These are phyloP conservation scores for Vannuccia rotundouncinata DNA, from an alignment of 2,888 invertebrate genomes.

Conservation along the genomic window DNA sequence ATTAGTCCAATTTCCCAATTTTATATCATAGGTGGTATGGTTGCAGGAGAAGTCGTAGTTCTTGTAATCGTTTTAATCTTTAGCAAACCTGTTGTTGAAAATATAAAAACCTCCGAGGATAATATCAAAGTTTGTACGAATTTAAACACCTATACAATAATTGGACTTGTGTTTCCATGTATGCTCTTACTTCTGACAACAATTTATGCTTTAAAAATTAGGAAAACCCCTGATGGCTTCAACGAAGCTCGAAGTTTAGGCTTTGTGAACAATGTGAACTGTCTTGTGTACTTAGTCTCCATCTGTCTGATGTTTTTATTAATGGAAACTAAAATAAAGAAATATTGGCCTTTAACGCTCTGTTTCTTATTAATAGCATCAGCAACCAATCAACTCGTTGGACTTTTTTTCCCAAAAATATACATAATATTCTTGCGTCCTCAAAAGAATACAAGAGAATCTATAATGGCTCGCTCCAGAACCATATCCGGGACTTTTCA, in stretches of 20 bases:
- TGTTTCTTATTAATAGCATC: constrained; percentile 45
- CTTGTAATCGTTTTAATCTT: constrained; percentile 16
- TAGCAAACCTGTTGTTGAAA: neutral
- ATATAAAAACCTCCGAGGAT: neutral
- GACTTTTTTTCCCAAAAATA: constrained; percentile 47
- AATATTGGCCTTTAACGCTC: constrained; percentile 25
- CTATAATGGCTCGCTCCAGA: constrained; percentile 58
- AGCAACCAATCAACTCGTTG: constrained; percentile 44
- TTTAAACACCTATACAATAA: neutral
- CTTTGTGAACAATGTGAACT: constrained; percentile 42
- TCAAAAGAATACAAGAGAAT: constrained; percentile 62
- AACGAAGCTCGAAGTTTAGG: constrained; percentile 49
- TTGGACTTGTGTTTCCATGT: constrained; percentile 29
- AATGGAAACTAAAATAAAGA: neutral
- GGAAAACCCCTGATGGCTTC: constrained; percentile 49
- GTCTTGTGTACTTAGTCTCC: constrained; percentile 14
- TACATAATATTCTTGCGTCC: constrained; percentile 62
- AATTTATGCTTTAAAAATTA: constrained; percentile 47
- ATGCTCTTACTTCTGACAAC: constrained; percentile 45
- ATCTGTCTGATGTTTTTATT: neutral
- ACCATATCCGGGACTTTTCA: too few species aligned
- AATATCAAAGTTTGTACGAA: neutral
- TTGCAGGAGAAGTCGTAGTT: neutral
- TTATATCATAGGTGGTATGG: constrained; percentile 34
- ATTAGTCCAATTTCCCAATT: constrained; percentile 37